phyloP scores from a whole-genome alignment of 2,797 vertebrate species.

The Crocodylus rhombifer region DNA sequence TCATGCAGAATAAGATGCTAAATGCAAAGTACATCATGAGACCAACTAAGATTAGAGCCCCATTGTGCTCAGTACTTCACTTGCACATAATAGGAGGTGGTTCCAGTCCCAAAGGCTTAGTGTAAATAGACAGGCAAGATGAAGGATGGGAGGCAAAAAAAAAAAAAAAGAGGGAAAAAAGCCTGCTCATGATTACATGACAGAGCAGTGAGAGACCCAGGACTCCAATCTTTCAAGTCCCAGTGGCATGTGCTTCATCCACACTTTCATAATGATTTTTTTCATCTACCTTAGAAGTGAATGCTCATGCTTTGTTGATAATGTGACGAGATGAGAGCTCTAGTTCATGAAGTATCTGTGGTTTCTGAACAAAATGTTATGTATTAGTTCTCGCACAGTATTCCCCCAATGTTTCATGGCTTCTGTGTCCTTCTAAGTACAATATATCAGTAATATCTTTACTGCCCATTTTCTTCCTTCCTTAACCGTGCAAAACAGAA shows the following conservation, averaged over 20 bases:
- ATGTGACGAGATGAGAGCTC: background rate
- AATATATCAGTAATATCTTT: background rate
- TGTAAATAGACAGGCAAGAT: constrained; percentile 10
- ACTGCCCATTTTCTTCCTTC: background rate
- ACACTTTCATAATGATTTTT: background rate
- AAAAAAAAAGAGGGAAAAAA: background rate
- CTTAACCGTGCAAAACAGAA: background rate
- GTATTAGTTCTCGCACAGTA: background rate
- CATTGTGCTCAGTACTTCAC: background rate
- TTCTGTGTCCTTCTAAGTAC: background rate
- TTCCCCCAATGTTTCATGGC: background rate
- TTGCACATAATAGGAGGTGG: background rate
- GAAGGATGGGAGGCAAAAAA: background rate
- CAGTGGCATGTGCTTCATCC: background rate
- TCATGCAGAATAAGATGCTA: constrained; percentile 10
- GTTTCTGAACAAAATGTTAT: background rate
- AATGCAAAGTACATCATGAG: constrained; percentile 12
- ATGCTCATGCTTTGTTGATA: background rate
- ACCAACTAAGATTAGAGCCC: constrained; percentile 11
- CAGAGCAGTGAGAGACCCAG: background rate
- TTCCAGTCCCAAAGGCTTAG: constrained; percentile 6
- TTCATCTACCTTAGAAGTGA: background rate
- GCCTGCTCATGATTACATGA: background rate
- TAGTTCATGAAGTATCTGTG: background rate
- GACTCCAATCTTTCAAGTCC: background rate